Evolutionary conservation across 2,797 vertebrate species (phyloP).

Genomic region (Malurus splendens): DNA sequence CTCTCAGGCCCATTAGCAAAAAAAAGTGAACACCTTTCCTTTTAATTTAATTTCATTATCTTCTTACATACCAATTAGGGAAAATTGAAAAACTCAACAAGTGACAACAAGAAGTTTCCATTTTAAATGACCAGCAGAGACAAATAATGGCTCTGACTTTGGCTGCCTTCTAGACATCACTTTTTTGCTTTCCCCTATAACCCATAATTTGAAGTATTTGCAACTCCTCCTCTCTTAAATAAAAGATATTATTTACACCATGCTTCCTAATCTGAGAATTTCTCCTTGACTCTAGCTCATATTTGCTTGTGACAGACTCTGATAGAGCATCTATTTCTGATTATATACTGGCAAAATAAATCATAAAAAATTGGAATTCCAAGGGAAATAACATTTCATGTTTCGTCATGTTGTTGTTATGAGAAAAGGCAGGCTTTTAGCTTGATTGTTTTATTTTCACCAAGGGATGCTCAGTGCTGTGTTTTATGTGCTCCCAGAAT

Average conservation of each 20-base stretch:
- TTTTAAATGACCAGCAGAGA: not conserved
- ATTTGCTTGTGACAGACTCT: not conserved
- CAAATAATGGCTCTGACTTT: not conserved
- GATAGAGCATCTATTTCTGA: slow-evolving; percentile 21
- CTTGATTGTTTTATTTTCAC: slow-evolving; percentile 35
- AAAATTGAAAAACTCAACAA: not conserved
- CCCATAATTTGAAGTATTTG: not conserved
- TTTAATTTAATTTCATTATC: not conserved
- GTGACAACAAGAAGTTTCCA: not conserved
- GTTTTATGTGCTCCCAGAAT: slow-evolving; percentile 11
- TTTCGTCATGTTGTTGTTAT: not conserved
- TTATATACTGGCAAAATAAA: slow-evolving; percentile 16
- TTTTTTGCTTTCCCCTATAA: not conserved
- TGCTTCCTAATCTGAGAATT: slow-evolving; percentile 22
- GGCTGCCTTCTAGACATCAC: not conserved
- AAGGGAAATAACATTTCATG: slow-evolving; percentile 14
- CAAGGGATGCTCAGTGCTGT: not conserved
- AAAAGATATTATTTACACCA: slow-evolving; percentile 6
- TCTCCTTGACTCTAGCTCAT: not conserved
- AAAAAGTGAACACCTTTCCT: not conserved
- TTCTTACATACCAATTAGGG: not conserved
- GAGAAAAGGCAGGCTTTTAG: not conserved
- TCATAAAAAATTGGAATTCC: slow-evolving; percentile 28
- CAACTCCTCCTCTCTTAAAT: not conserved
- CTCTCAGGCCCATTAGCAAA: not conserved